Conservation (phyloP, 2,797 vertebrate genomes). For the Sphenodon punctatus region DNA sequence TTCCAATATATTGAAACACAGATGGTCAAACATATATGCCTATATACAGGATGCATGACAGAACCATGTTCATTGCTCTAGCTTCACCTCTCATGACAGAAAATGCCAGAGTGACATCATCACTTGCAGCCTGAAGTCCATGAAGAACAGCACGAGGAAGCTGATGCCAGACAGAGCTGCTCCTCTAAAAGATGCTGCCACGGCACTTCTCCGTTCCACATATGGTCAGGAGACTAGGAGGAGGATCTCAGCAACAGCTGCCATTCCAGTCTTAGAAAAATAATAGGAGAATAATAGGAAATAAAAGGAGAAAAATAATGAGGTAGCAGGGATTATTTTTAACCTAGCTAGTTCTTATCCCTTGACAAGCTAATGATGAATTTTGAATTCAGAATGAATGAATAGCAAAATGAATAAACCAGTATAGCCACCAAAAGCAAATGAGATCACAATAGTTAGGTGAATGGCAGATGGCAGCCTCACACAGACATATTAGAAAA, state of each 20-base stretch:
- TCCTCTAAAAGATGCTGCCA: not conserved
- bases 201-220: not conserved
- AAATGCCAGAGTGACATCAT: not conserved
- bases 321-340: not conserved
- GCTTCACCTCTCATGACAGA: not conserved
- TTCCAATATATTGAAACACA: too few relatives aligned
- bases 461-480: not conserved
- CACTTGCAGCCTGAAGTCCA: not conserved
- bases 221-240: not conserved
- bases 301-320: too few relatives aligned
- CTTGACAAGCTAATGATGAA: not conserved
- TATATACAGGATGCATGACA: too few relatives aligned
- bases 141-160: not conserved
- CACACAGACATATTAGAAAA: not conserved
- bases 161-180: accelerated
- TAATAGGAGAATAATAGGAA: not conserved
- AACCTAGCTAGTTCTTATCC: not conserved
- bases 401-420: not conserved
- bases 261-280: not conserved
- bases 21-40: too few relatives aligned
- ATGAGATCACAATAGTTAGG: not conserved
- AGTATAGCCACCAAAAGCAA: not conserved
- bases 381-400: too few relatives aligned
- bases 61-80: too few relatives aligned
- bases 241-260: not conserved